These are phyloP conservation scores for Sarcophaga peregrina DNA, from an alignment of 1,140 invertebrate species.

Conservation along the genomic window DNA sequence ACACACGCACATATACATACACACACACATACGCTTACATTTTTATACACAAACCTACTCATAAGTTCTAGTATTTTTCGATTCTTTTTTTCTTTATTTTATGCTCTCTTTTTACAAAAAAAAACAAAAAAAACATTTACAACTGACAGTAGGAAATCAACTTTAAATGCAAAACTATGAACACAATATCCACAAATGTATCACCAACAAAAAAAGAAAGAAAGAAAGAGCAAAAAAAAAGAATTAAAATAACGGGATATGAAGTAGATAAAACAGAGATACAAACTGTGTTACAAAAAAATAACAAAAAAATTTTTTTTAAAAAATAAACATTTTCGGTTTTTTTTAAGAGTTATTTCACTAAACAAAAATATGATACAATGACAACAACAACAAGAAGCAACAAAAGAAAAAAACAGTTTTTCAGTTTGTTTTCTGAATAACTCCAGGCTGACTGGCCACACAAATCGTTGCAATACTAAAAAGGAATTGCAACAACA, in stretches of 20 bases:
- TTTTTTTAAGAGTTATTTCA: neutral
- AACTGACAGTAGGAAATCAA: constrained; percentile 21
- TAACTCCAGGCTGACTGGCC: constrained; percentile 23
- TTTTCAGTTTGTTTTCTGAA: neutral
- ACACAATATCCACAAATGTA: neutral
- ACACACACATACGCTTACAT: no score
- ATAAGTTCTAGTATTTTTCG: no score
- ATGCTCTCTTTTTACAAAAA: no score
- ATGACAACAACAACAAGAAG: neutral
- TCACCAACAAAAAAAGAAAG: neutral
- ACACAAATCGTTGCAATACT: constrained; percentile 13
- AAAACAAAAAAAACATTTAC: neutral
- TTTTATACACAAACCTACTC: no score
- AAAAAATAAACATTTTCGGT: no score
- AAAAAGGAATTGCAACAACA: neutral
- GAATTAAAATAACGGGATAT: neutral
- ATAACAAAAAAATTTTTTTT: neutral
- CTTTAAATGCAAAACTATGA: constrained; percentile 13
- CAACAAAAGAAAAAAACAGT: no score
- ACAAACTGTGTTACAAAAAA: neutral
- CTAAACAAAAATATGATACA: neutral
- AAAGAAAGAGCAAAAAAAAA: neutral
- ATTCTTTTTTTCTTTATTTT: no score
- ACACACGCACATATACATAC: no score
- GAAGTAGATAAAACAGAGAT: neutral